Conservation (phyloP, 2,888 invertebrate genomes). For the Ypsolopha sequella region DNA sequence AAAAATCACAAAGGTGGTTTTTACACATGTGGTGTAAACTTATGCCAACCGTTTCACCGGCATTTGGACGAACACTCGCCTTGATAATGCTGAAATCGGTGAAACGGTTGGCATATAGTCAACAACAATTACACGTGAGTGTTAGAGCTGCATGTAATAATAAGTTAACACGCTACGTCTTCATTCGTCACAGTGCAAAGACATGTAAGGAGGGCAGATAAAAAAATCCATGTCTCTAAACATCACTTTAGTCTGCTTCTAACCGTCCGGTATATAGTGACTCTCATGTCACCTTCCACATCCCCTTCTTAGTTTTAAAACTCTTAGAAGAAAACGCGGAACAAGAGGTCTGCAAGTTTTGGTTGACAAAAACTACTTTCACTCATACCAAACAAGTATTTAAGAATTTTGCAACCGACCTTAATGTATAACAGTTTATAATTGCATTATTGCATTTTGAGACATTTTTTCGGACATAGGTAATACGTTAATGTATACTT, state of each 20-base stretch:
- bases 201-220: background rate
- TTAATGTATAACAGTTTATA: constrained; percentile 18
- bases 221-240: background rate
- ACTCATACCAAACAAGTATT: constrained; percentile 16
- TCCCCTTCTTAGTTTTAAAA: background rate
- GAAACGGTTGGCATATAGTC: too few species aligned
- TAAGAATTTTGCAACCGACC: constrained; percentile 40
- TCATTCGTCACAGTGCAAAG: background rate
- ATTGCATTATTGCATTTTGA: constrained; percentile 13
- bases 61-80: too few species aligned
- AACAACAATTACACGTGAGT: too few species aligned
- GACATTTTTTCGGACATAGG: constrained; percentile 22
- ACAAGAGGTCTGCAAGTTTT: background rate
- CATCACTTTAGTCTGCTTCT: background rate
- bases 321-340: background rate
- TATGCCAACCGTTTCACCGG: too few species aligned
- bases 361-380: constrained; percentile 35
- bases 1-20: too few species aligned
- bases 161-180: too few species aligned
- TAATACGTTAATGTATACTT: too few species aligned
- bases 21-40: too few species aligned
- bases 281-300: background rate
- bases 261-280: background rate
- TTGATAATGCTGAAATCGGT: too few species aligned
- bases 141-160: too few species aligned